These are phyloP conservation scores for Lepidothrix coronata DNA, from an alignment of 2,113 vertebrate genomes.

Conservation along the genomic window DNA sequence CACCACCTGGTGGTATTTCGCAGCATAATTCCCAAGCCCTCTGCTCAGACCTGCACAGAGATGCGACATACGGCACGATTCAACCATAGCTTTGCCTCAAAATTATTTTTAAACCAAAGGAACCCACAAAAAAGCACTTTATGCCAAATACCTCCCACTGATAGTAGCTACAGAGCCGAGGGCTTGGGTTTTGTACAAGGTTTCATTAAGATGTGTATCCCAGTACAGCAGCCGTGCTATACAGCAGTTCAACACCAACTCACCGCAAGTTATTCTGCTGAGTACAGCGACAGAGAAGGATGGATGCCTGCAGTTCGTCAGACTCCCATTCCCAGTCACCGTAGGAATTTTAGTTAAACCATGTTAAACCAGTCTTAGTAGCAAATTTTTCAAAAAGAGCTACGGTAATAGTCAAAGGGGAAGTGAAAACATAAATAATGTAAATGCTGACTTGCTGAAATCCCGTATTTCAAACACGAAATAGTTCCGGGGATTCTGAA, in stretches of 20 bases:
- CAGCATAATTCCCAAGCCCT: not conserved
- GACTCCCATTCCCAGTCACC: not conserved
- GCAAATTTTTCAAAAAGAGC: not conserved
- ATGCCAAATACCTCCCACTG: not conserved
- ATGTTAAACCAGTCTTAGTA: not conserved
- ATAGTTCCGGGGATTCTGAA: fast-evolving
- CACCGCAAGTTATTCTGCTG: not conserved
- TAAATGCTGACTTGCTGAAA: not conserved
- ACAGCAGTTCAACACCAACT: not conserved
- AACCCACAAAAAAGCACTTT: not conserved
- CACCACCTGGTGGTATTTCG: not conserved
- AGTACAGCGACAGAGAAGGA: not conserved
- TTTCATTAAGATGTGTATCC: not conserved
- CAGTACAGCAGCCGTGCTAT: not conserved
- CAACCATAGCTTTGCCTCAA: not conserved
- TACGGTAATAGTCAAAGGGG: not conserved
- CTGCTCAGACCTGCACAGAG: not conserved
- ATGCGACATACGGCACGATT: not conserved
- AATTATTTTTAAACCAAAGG: not conserved
- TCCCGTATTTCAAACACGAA: not conserved
- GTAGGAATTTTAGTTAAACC: not conserved
- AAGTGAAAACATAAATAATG: not conserved
- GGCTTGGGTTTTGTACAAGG: not conserved
- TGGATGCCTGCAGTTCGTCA: not conserved
- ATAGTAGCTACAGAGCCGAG: not conserved